Conservation (phyloP, 2,113 vertebrate species). For the Clarias magur region DNA sequence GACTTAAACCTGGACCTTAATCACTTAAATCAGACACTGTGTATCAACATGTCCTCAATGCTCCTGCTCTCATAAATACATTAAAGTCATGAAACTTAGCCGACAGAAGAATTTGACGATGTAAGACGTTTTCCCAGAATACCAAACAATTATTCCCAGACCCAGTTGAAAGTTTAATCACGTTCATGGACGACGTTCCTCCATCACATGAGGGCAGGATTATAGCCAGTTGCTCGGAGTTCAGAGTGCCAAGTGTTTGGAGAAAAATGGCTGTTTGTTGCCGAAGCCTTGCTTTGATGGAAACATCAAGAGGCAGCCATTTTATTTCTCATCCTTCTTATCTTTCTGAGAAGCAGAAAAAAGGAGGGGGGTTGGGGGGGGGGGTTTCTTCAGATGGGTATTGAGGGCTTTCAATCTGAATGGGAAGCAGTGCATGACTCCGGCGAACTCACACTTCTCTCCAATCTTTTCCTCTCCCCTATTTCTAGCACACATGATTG, state of each 20-base stretch:
- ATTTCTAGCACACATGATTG: conserved; percentile 43
- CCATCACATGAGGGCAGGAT: not conserved
- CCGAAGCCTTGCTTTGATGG: not conserved
- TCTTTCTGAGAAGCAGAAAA: conserved; percentile 35
- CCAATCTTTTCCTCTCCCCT: not conserved
- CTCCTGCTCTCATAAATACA: not conserved
- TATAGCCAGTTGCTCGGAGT: not conserved
- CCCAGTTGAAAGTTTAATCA: not conserved
- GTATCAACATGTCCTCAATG: not conserved
- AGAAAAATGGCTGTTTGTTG: conserved; percentile 4
- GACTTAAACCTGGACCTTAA: not conserved
- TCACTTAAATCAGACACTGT: not conserved
- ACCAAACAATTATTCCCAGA: conserved; percentile 6
- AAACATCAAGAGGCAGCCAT: not conserved
- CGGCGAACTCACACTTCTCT: not conserved
- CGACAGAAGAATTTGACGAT: not conserved
- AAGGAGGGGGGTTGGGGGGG: conserved; percentile 26
- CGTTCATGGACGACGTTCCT: not conserved
- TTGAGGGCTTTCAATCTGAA: conserved; percentile 68
- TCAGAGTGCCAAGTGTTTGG: not conserved
- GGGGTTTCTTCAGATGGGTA: conserved; percentile 59
- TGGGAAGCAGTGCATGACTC: conserved; percentile 54
- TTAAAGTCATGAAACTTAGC: not conserved
- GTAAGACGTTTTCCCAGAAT: not conserved
- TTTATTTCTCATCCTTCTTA: conserved; percentile 40